These are phyloP conservation scores for Heliconius aoede DNA, from an alignment of 2,888 invertebrate genomes.

Conservation along the genomic window DNA sequence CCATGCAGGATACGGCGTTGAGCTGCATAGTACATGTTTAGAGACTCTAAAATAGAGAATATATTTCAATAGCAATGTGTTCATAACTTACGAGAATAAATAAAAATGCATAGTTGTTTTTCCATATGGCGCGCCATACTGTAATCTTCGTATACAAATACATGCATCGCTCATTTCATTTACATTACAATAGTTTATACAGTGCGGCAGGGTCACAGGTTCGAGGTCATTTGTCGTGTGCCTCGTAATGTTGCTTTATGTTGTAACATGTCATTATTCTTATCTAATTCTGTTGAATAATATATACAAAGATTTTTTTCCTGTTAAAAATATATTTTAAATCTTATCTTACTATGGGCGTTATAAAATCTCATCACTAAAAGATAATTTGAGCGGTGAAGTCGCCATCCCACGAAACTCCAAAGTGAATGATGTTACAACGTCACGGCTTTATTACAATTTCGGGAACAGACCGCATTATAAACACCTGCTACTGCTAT, in stretches of 20 bases:
- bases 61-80: not conserved
- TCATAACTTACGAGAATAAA: not conserved
- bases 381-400: constrained; percentile 7
- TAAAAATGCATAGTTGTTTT: constrained; percentile 13
- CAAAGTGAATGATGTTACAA: constrained; percentile 24
- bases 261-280: constrained; percentile 15
- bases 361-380: not conserved
- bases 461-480: constrained; percentile 40
- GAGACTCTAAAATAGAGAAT: not conserved
- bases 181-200: constrained; percentile 76
- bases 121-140: not conserved
- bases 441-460: constrained; percentile 37
- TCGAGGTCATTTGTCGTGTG: constrained; percentile 72
- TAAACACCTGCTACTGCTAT: constrained; percentile 55
- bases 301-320: not conserved
- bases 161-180: constrained; percentile 65
- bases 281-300: constrained; percentile 8
- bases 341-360: not conserved
- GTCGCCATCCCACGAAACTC: constrained; percentile 14
- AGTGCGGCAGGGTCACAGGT: constrained; percentile 77
- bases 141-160: constrained; percentile 35
- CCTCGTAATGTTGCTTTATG: constrained; percentile 48
- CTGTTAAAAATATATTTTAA: not conserved
- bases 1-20: no score
- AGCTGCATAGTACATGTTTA: not conserved